phyloP scores from a whole-genome alignment of 2,888 invertebrate genomes.

The Raillietiella orientalis region DNA sequence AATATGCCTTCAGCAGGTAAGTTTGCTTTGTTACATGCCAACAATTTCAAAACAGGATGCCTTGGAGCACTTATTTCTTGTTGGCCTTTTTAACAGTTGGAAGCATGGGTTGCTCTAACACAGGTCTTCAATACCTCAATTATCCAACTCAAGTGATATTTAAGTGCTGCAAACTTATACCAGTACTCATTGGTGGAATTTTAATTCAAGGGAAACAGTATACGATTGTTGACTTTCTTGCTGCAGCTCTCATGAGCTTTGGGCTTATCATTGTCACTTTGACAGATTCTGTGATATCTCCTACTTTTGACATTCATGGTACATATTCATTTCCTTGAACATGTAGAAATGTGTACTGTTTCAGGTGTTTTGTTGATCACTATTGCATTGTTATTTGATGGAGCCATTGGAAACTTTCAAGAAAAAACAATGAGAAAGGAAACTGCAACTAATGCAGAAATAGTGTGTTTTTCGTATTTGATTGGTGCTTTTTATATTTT shows the following conservation, averaged over 20 bases:
- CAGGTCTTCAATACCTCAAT: slow-evolving; percentile 71
- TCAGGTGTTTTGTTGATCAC: slow-evolving; percentile 18
- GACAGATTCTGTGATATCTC: slow-evolving; percentile 27
- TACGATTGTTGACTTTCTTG: slow-evolving; percentile 43
- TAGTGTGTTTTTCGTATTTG: slow-evolving; percentile 67
- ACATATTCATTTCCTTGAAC: slow-evolving; percentile 7
- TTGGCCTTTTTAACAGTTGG: slow-evolving; percentile 61
- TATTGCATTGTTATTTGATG: slow-evolving; percentile 65
- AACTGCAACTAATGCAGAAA: slow-evolving; percentile 55
- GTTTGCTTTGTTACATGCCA: slow-evolving; percentile 6
- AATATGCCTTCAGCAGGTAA: slow-evolving; percentile 19
- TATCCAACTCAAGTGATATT: slow-evolving; percentile 93
- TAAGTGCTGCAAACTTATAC: slow-evolving; percentile 87
- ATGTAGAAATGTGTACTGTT: slow-evolving; percentile 3
- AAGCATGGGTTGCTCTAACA: slow-evolving; percentile 85
- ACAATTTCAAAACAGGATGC: slow-evolving; percentile 26
- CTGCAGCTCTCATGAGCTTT: slow-evolving; percentile 53
- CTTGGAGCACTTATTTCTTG: slow-evolving; percentile 39
- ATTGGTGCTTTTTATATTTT: slow-evolving; percentile 55
- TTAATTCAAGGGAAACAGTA: slow-evolving; percentile 66
- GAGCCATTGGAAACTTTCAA: slow-evolving; percentile 82
- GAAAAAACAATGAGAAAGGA: slow-evolving; percentile 70
- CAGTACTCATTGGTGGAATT: slow-evolving; percentile 75
- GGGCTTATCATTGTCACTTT: slow-evolving; percentile 71
- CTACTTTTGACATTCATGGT: slow-evolving; percentile 22